phyloP scores from a whole-genome alignment of 2,888 invertebrate genomes.

The Nymphalis urticae region DNA sequence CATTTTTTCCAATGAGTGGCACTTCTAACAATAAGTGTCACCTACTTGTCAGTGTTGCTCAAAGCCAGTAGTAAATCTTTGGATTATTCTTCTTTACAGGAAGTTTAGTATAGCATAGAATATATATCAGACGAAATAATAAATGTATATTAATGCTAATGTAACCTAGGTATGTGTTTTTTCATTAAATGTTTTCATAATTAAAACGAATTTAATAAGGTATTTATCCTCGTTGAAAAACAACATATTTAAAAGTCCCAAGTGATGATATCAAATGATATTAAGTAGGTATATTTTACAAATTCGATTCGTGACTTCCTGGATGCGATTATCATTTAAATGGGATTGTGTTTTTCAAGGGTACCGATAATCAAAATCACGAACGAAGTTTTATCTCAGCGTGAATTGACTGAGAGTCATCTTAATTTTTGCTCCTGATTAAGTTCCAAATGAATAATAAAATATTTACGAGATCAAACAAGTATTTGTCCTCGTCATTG shows the following conservation, averaged over 20 bases:
- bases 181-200: no score
- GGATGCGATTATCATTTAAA: conserved; percentile 32
- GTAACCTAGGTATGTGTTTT: no score
- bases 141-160: no score
- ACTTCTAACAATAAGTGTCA: no score
- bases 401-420: conserved; percentile 14
- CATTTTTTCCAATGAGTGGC: no score
- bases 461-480: background rate
- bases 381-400: conserved; percentile 9
- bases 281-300: conserved; percentile 9
- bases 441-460: background rate
- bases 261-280: conserved; percentile 1
- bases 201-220: no score
- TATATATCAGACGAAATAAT: no score
- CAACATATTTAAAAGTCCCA: no score
- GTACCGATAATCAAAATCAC: background rate
- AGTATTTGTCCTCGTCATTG: conserved; percentile 11
- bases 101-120: no score
- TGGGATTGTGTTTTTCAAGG: conserved; percentile 20
- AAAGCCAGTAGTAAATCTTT: no score
- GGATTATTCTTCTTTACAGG: no score
- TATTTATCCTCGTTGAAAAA: background rate
- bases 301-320: conserved; percentile 28
- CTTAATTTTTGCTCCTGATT: conserved; percentile 3
- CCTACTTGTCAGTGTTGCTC: no score